phyloP scores from a whole-genome alignment of 2,888 invertebrate species.

The Dorcus parallelipipedus region DNA sequence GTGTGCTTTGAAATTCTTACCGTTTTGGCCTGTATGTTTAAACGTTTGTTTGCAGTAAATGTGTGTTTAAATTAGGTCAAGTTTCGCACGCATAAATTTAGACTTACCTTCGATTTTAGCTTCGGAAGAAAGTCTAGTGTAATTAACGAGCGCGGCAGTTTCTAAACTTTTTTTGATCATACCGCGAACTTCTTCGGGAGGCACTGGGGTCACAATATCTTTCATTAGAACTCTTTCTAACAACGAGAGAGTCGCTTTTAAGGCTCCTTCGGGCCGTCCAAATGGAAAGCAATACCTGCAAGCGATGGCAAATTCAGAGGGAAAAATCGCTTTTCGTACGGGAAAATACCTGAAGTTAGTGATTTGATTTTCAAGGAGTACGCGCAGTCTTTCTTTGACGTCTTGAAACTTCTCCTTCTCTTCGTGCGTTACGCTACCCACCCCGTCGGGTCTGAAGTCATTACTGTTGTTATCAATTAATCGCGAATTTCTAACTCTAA shows the following conservation, averaged over 20 bases:
- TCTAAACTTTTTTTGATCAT: constrained; percentile 97
- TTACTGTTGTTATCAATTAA: constrained; percentile 50
- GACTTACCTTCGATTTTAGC: constrained; percentile 92
- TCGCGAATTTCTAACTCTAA: constrained; percentile 40
- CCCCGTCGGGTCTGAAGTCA: constrained; percentile 87
- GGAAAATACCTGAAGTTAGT: constrained; percentile 86
- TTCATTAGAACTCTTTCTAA: constrained; percentile 98
- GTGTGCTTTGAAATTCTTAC: too few species aligned
- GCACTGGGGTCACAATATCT: constrained; percentile 95
- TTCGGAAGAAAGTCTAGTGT: constrained; percentile 91
- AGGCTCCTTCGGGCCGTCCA: constrained; percentile 95
- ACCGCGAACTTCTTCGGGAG: constrained; percentile 89
- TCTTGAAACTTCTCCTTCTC: constrained; percentile 98
- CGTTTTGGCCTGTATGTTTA: too few species aligned
- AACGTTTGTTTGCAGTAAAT: too few species aligned
- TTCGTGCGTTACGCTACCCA: constrained; percentile 96
- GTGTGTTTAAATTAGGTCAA: too few species aligned
- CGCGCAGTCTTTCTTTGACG: constrained; percentile 91
- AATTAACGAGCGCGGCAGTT: constrained; percentile 96
- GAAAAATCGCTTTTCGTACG: neutral
- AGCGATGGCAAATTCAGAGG: neutral
- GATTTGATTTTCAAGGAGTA: constrained; percentile 94
- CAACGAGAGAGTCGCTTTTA: constrained; percentile 94
- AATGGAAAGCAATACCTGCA: constrained; percentile 95
- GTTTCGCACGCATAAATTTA: neutral